Evolutionary conservation across 2,113 vertebrate species (phyloP).

Genomic region (Kobus ellipsiprymnus): DNA sequence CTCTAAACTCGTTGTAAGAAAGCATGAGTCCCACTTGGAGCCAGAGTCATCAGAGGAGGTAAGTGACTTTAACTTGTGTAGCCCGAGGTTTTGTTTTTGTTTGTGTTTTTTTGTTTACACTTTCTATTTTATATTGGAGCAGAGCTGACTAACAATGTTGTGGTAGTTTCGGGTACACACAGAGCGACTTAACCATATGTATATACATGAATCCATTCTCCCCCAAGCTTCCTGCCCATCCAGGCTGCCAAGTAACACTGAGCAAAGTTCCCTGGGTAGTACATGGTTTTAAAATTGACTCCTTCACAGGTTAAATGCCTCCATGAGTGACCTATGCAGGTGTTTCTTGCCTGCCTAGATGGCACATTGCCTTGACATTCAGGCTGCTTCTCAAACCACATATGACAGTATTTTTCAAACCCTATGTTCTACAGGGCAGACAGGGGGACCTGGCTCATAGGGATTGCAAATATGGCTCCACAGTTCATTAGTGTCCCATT

Average conservation of each 20-base stretch:
- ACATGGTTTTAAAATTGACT: neutral
- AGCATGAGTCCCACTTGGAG: constrained; percentile 45
- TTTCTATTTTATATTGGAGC: neutral
- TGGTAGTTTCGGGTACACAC: neutral
- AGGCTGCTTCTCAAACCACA: neutral
- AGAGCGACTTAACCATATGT: neutral
- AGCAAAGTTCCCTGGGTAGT: neutral
- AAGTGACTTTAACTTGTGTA: constrained; percentile 10
- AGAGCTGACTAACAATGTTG: neutral
- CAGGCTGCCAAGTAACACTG: neutral
- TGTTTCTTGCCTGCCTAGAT: neutral
- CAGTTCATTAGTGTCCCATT: neutral
- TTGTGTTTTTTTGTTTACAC: neutral
- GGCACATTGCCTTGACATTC: neutral
- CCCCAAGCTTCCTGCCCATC: neutral
- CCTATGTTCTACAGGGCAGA: neutral
- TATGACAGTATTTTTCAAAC: neutral
- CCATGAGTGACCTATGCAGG: neutral
- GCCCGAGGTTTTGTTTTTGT: neutral
- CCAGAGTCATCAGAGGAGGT: constrained; percentile 78
- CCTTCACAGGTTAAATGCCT: neutral
- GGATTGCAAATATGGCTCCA: neutral
- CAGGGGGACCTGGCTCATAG: neutral
- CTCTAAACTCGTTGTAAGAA: constrained; percentile 72
- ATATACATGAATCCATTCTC: neutral